phyloP scores from a whole-genome alignment of 2,797 vertebrate species.

The Xiphorhynchus erythropygius region DNA sequence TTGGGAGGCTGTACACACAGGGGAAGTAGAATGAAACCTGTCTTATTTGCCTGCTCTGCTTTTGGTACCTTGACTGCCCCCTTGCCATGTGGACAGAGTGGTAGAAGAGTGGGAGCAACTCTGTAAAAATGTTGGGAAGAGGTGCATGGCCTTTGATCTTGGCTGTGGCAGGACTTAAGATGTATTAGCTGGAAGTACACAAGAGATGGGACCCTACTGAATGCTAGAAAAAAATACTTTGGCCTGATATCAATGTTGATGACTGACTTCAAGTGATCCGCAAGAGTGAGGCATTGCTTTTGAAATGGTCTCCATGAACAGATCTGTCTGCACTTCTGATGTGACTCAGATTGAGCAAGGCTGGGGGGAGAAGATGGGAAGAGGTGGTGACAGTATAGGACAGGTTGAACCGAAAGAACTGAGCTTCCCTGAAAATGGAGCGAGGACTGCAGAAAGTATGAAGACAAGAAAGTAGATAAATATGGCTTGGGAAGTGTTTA shows the following conservation, averaged over 20 bases:
- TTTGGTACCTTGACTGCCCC: not conserved
- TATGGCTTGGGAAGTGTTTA: not conserved
- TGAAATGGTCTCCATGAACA: not conserved
- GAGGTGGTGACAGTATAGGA: not conserved
- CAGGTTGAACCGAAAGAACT: not conserved
- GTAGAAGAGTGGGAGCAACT: not conserved
- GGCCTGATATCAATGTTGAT: not conserved
- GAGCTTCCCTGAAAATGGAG: not conserved
- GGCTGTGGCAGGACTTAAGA: not conserved
- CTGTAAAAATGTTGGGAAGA: not conserved
- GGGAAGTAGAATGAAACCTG: not conserved
- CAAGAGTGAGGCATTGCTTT: not conserved
- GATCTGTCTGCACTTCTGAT: not conserved
- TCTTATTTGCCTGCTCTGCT: not conserved
- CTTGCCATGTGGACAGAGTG: not conserved
- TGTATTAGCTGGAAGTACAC: accelerated
- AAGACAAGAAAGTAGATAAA: not conserved
- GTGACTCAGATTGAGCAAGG: not conserved
- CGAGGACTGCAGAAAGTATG: not conserved
- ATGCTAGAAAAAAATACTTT: not conserved
- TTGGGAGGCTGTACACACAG: not conserved
- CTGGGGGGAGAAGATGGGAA: not conserved
- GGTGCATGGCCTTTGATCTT: not conserved
- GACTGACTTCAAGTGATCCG: not conserved
- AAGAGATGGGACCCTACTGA: not conserved